Evolutionary conservation across 2,113 vertebrate species (phyloP), one percentile per base, ranked within the genome.

Genomic region (Ictidomys tridecemlineatus): DNA sequence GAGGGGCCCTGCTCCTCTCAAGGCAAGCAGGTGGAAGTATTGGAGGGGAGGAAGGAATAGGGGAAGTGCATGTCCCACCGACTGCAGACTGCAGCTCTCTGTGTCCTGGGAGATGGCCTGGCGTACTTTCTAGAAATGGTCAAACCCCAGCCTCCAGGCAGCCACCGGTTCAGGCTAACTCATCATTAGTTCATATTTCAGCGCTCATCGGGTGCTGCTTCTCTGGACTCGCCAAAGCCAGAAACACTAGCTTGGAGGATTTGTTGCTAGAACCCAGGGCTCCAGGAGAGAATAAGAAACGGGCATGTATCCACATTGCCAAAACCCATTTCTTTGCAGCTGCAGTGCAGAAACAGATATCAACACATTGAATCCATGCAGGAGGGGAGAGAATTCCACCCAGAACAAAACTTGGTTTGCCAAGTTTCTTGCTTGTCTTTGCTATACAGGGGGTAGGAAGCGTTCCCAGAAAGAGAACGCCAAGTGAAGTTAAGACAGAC

Each of bases 381-480:
- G 95, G 95, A 96, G 94, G 69, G 93, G 82, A 88, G 93, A 97
- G 92, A 97, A 97, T 97, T 95, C 89, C 74, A 96, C 14, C 95
- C 94, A 97, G 98, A 98, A 89, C 78, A 89, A 96, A 98, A 98
- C 97, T 96, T 95, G 87, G 80, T 97, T 97, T 98, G 97, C 97
- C 97, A 95, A 97, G 94, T 98, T 98, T 98, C 92, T 96, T 93
- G 88, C 91, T 77, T 83, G 92, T 96, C 83, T 98, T 91, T 96
- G 78, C 94, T 94, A 69, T 93, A 93, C 92, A 96, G 98, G 97
- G 98, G 97, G 96, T 96, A 86, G 89, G 93, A 97, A 96, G 74
- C 92, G 72, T 97, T 98, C 97, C 97, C 37, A 96, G 96, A 93
- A 97, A 98, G 94, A 97, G 94, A 48, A 86, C 92, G 94, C 96